Conservation (phyloP, 2,797 vertebrate species). For the Limosa lapponica region DNA sequence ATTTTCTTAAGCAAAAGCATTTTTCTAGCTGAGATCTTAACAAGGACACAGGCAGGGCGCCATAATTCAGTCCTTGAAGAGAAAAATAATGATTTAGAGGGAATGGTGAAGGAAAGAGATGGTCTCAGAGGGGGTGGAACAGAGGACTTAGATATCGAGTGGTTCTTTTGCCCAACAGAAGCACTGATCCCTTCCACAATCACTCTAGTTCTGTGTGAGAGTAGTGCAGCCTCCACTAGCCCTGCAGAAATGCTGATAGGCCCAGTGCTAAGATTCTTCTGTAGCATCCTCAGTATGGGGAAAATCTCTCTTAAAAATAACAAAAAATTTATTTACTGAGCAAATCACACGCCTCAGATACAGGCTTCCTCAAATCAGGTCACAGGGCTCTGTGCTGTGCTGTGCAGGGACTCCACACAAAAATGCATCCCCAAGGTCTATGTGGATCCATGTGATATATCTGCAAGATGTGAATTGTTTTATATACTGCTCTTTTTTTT, state of each 20-base stretch:
- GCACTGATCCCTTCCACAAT: not conserved
- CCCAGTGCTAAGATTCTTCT: not conserved
- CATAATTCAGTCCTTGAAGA: conserved; percentile 55
- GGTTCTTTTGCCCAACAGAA: conserved; percentile 19
- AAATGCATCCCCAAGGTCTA: not conserved
- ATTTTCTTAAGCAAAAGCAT: conserved; percentile 75
- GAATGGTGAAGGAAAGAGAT: not conserved
- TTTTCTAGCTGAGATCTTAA: conserved; percentile 64
- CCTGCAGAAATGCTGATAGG: not conserved
- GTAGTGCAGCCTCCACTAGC: not conserved
- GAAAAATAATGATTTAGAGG: conserved; percentile 36
- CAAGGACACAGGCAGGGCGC: conserved; percentile 51
- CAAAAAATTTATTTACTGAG: not conserved
- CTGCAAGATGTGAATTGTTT: not conserved
- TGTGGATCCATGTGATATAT: not conserved
- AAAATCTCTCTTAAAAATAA: not conserved
- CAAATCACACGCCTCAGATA: not conserved
- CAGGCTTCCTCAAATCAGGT: not conserved
- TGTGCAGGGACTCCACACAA: not conserved
- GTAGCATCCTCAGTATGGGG: not conserved
- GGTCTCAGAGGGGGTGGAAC: not conserved
- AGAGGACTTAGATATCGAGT: not conserved
- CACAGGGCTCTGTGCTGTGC: not conserved
- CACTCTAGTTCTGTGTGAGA: not conserved
- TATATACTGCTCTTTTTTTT: not conserved